These are phyloP conservation scores for Orchesella cincta DNA, from an alignment of 1,140 invertebrate genomes.

Conservation along the genomic window DNA sequence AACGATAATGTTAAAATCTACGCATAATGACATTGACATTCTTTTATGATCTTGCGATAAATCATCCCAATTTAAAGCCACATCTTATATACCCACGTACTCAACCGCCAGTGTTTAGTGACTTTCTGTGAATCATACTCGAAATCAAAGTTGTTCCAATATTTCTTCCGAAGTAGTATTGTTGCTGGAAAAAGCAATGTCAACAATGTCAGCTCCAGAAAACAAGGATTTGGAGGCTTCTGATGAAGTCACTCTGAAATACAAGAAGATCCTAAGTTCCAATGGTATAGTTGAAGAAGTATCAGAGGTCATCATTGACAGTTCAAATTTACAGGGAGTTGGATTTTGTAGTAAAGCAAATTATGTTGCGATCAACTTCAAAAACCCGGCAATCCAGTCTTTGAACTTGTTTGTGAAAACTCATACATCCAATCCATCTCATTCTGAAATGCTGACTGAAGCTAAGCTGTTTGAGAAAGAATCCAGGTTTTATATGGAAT, in stretches of 20 bases:
- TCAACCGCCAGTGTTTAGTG: no score
- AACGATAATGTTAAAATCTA: no score
- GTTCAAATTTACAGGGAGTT: neutral
- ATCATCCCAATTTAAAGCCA: no score
- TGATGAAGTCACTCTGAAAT: no score
- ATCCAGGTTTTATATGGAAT: conserved; percentile 8
- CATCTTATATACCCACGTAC: no score
- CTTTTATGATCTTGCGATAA: no score
- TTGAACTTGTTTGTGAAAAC: conserved; percentile 4
- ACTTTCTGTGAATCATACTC: no score
- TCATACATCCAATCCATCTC: conserved; percentile 1
- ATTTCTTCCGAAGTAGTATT: no score
- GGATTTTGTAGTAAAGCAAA: neutral
- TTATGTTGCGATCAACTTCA: neutral
- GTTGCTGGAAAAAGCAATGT: no score
- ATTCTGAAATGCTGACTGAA: neutral
- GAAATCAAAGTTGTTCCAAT: no score
- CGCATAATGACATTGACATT: no score
- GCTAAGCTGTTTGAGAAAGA: conserved; percentile 2
- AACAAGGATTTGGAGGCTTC: no score
- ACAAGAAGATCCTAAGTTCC: neutral
- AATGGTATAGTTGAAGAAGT: neutral
- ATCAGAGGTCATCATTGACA: neutral
- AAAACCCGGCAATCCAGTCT: neutral
- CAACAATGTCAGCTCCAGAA: neutral